Percentiles rank a stretch among this genome's conserved stretches.
These are phyloP conservation scores for Dryococelus australis DNA, from an alignment of 2,888 invertebrate species.

Conservation along the genomic window DNA sequence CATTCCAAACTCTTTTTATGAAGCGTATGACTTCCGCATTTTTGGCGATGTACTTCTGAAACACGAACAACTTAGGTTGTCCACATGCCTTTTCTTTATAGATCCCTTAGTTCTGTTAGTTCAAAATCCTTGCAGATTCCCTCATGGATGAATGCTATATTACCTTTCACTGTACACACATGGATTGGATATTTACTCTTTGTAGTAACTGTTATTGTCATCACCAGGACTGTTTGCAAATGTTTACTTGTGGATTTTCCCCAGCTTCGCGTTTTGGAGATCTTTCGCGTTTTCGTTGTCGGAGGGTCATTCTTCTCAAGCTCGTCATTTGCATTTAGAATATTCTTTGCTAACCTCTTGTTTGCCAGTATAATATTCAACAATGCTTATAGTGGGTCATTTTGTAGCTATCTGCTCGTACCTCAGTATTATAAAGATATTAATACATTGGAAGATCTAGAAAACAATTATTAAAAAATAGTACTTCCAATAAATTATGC, in stretches of 20 bases:
- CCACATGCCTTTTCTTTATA: not conserved
- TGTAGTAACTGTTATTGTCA: not conserved
- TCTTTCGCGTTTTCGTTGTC: not conserved
- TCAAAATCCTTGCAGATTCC: not conserved
- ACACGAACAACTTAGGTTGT: not conserved
- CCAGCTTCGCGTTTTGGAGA: not conserved
- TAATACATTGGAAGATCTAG: not conserved
- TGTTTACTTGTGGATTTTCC: not conserved
- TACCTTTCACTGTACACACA: not conserved
- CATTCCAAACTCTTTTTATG: not conserved
- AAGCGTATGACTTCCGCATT: not conserved
- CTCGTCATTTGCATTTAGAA: not conserved
- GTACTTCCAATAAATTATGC: not conserved
- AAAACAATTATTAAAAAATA: not conserved
- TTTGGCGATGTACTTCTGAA: not conserved
- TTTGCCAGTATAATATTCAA: not conserved
- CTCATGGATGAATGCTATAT: not conserved
- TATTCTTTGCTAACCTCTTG: not conserved
- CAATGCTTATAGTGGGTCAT: not conserved
- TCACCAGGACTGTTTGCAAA: not conserved
- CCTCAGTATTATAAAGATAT: not conserved
- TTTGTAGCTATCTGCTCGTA: not conserved
- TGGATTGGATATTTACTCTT: not conserved
- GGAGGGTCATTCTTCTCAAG: not conserved
- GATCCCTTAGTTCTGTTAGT: not conserved